A percentile compares a stretch with the other conserved stretches of the same genome.
phyloP scores from a whole-genome alignment of 2,797 vertebrate genomes.

The Lacerta viridis region DNA sequence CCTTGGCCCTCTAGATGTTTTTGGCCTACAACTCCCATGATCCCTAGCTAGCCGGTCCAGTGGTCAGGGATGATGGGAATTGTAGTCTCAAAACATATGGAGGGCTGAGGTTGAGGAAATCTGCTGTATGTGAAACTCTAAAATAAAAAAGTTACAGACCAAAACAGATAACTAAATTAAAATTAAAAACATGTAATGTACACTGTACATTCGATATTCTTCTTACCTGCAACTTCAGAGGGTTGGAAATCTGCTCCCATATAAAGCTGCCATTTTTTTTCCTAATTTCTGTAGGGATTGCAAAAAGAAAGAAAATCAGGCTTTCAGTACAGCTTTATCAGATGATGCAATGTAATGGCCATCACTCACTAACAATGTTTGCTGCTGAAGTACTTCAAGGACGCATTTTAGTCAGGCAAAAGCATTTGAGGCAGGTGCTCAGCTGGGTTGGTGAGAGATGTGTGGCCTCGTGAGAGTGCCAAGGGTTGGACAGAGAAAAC shows the following conservation, averaged over 20 bases:
- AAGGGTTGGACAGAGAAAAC: too few relatives aligned
- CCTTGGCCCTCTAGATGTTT: too few relatives aligned
- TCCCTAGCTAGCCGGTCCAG: too few relatives aligned
- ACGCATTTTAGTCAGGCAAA: too few relatives aligned
- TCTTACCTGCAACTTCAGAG: constrained; percentile 74
- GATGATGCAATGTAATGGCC: background rate
- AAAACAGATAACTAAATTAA: background rate
- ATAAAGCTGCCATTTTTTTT: constrained; percentile 86
- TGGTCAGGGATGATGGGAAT: too few relatives aligned
- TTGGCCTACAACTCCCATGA: too few relatives aligned
- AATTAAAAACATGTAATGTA: background rate
- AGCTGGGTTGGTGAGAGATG: too few relatives aligned
- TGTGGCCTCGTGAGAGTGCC: too few relatives aligned
- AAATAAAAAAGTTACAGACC: background rate
- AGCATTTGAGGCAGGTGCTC: too few relatives aligned
- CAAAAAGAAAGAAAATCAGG: constrained; percentile 32
- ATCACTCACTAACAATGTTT: background rate
- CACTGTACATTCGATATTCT: constrained; percentile 42
- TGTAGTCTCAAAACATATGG: too few relatives aligned
- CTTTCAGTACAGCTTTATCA: background rate
- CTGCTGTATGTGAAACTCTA: background rate
- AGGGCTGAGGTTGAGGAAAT: too few relatives aligned
- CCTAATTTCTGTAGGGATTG: constrained; percentile 86
- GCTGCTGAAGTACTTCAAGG: too few relatives aligned
- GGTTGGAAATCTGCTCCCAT: constrained; percentile 86